Evolutionary conservation across 1,140 invertebrate species (phyloP).

Genomic region (Trichonephila inaurata): DNA sequence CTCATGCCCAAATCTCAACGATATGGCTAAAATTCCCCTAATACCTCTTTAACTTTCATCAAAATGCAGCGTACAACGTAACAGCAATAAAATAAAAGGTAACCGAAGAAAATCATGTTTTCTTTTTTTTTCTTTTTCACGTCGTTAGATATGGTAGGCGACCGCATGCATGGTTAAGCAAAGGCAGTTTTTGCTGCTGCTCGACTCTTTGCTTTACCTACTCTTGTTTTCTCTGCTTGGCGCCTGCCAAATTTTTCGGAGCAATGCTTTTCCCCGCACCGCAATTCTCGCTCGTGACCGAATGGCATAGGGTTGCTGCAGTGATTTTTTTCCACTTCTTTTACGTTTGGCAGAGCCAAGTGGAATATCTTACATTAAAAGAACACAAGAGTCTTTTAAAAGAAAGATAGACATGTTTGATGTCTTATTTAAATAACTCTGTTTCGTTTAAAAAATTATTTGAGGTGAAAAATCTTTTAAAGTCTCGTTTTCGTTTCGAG

Average conservation of each 20-base stretch:
- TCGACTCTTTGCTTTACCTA: neutral
- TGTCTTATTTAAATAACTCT: too few relatives aligned
- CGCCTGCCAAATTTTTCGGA: constrained; percentile 58
- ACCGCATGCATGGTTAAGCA: constrained; percentile 61
- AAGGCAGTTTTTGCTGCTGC: neutral
- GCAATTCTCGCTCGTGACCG: constrained; percentile 60
- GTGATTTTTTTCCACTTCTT: neutral
- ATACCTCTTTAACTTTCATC: constrained; percentile 44
- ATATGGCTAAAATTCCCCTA: neutral
- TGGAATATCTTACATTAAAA: neutral
- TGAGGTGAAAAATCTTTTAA: too few relatives aligned
- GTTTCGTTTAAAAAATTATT: too few relatives aligned
- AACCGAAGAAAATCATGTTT: neutral
- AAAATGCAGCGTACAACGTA: constrained; percentile 28
- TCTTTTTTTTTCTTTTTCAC: neutral
- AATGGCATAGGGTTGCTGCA: constrained; percentile 43
- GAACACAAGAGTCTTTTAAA: too few relatives aligned
- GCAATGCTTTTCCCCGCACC: constrained; percentile 55
- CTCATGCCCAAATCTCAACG: neutral
- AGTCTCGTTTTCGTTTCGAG: too few relatives aligned
- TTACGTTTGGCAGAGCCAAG: neutral
- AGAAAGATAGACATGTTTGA: too few relatives aligned
- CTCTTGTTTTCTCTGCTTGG: constrained; percentile 17
- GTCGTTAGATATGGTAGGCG: neutral
- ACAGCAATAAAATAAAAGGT: constrained; percentile 31